Evolutionary conservation across 2,888 invertebrate species (phyloP).

Genomic region (Flexamia atlantica): DNA sequence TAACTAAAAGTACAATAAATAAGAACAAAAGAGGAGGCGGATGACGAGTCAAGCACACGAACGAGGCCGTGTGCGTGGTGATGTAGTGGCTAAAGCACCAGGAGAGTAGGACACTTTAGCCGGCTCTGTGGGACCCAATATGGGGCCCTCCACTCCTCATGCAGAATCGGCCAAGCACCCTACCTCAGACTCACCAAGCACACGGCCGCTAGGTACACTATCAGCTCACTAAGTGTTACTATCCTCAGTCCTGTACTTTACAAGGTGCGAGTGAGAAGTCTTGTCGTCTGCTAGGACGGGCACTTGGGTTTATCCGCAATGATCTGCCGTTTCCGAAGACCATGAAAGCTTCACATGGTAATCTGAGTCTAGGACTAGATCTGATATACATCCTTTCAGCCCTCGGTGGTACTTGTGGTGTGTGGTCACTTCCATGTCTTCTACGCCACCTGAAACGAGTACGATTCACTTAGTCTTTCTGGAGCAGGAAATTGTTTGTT

Average conservation of each 20-base stretch:
- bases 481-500: no score
- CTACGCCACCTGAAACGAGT: constrained; percentile 84
- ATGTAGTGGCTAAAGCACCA: background rate
- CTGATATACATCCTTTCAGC: constrained; percentile 89
- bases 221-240: constrained; percentile 29
- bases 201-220: constrained; percentile 33
- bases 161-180: no score
- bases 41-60: constrained; percentile 48
- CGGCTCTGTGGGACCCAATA: no score
- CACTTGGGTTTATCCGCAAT: constrained; percentile 65
- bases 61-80: constrained; percentile 29
- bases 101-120: background rate
- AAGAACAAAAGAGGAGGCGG: constrained; percentile 34
- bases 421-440: constrained; percentile 85
- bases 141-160: no score
- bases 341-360: constrained; percentile 80
- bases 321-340: constrained; percentile 66
- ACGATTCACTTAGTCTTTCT: no score
- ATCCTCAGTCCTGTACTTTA: constrained; percentile 45
- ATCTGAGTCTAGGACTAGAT: constrained; percentile 89
- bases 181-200: no score
- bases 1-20: background rate
- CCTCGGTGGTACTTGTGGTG: constrained; percentile 85
- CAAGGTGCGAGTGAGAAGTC: constrained; percentile 47
- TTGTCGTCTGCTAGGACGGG: constrained; percentile 52